Percentiles rank a stretch among this genome's conserved stretches.
Evolutionary conservation across 2,888 invertebrate species (phyloP).

Genomic region (Agriopis leucophaearia): DNA sequence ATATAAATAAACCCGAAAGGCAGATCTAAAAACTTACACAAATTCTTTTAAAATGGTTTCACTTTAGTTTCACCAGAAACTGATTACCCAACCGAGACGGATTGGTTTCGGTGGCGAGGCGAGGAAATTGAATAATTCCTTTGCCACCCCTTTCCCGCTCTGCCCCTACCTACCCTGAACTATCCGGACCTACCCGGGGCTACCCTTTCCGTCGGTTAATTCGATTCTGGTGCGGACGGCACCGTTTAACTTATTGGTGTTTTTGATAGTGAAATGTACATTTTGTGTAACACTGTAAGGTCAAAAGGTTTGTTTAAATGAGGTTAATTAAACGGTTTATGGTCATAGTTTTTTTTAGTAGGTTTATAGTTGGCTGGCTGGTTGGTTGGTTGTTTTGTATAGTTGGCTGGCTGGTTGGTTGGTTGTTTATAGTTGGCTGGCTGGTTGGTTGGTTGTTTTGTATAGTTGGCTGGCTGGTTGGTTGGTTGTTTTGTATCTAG

Average conservation of each 20-base stretch:
- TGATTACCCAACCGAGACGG: constrained; percentile 44
- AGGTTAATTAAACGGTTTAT: not conserved
- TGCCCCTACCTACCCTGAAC: constrained; percentile 2
- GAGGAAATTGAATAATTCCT: constrained; percentile 50
- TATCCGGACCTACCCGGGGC: constrained; percentile 5
- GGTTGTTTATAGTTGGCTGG: too few relatives aligned
- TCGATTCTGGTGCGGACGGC: constrained; percentile 18
- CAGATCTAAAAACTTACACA: not conserved
- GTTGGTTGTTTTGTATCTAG: too few relatives aligned
- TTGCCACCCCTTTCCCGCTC: constrained; percentile 20
- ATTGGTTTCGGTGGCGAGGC: constrained; percentile 40
- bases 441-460: too few relatives aligned
- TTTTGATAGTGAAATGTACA: constrained; percentile 17
- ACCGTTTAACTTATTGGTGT: constrained; percentile 25
- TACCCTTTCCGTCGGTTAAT: constrained; percentile 28
- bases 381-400: too few relatives aligned
- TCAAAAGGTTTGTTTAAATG: not conserved
- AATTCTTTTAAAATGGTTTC: constrained; percentile 3
- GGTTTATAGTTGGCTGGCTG: too few relatives aligned
- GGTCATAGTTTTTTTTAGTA: too few relatives aligned
- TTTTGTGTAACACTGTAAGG: constrained; percentile 1
- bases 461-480: too few relatives aligned
- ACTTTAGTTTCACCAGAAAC: constrained; percentile 30
- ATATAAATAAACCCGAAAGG: not conserved
- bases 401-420: too few relatives aligned